Conservation (phyloP, 2,888 invertebrate genomes). For the Monochamus alternatus region DNA sequence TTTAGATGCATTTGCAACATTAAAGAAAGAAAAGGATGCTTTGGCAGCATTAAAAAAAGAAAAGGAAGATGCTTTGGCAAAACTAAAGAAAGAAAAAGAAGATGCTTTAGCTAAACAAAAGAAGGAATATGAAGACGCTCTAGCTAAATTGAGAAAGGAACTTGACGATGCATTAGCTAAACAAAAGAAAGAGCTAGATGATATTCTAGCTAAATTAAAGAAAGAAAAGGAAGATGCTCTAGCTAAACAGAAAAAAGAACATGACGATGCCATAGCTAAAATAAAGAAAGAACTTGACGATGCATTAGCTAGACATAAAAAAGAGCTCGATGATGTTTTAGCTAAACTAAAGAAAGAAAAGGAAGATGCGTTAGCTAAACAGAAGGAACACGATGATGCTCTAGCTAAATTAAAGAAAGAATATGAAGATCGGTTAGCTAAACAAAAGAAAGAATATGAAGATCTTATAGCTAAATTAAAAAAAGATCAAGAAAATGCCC, state of each 20-base stretch:
- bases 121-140: constrained; percentile 2
- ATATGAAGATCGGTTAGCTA: constrained; percentile 39
- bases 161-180: constrained; percentile 14
- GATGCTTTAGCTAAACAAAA: neutral
- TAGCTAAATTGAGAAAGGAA: neutral
- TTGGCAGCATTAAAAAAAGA: neutral
- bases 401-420: constrained; percentile 39
- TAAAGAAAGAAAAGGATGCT: constrained; percentile 23
- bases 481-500: neutral
- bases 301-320: constrained; percentile 24
- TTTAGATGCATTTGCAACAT: neutral
- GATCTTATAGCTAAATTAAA: constrained; percentile 34
- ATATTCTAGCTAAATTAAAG: constrained; percentile 21
- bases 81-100: constrained; percentile 6
- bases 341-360: constrained; percentile 14
- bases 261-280: constrained; percentile 4
- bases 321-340: constrained; percentile 43
- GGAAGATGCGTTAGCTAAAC: constrained; percentile 13
- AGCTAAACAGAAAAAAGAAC: constrained; percentile 20
- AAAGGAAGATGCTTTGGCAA: constrained; percentile 8
- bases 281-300: constrained; percentile 13
- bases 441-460: constrained; percentile 23
- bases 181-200: constrained; percentile 19
- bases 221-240: constrained; percentile 12
- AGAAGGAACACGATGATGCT: constrained; percentile 32